Percentiles rank a stretch among this genome's conserved stretches.
Evolutionary conservation across 2,113 vertebrate species (phyloP).

Genomic region (Narcine bancroftii): DNA sequence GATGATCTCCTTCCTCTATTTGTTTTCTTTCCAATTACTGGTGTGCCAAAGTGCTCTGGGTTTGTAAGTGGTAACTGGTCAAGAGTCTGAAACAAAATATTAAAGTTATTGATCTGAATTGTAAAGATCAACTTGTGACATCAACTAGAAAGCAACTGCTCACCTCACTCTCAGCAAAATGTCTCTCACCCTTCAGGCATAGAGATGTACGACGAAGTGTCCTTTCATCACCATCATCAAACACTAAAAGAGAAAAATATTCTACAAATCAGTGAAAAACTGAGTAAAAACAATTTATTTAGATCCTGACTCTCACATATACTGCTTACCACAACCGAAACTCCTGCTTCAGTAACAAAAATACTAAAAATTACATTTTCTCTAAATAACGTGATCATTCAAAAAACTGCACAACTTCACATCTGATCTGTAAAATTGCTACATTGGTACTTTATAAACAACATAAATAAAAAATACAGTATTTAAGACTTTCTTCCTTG

Average conservation of each 20-base stretch:
- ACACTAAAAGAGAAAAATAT: conserved; percentile 60
- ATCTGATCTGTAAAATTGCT: background rate
- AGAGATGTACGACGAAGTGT: conserved; percentile 88
- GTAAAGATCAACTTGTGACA: background rate
- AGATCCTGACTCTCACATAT: no score
- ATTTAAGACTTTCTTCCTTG: background rate
- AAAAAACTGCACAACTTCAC: no score
- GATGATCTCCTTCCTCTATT: conserved; percentile 86
- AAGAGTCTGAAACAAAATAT: conserved; percentile 64
- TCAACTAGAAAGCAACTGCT: background rate
- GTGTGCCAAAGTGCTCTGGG: conserved; percentile 95
- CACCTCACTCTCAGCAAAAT: conserved; percentile 98
- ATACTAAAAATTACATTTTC: no score
- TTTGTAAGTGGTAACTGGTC: conserved; percentile 94
- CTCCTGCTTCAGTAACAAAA: background rate
- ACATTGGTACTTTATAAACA: background rate
- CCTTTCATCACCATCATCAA: conserved; percentile 96
- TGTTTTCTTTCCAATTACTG: conserved; percentile 93
- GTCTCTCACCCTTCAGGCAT: conserved; percentile 93
- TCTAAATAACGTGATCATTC: no score
- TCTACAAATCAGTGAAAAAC: conserved; percentile 36
- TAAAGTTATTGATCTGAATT: conserved; percentile 22
- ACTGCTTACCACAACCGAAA: background rate
- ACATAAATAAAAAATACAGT: background rate
- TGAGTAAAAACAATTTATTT: conserved; percentile 13